phyloP scores from a whole-genome alignment of 1,140 invertebrate species.

The Macrobrachium rosenbergii region DNA sequence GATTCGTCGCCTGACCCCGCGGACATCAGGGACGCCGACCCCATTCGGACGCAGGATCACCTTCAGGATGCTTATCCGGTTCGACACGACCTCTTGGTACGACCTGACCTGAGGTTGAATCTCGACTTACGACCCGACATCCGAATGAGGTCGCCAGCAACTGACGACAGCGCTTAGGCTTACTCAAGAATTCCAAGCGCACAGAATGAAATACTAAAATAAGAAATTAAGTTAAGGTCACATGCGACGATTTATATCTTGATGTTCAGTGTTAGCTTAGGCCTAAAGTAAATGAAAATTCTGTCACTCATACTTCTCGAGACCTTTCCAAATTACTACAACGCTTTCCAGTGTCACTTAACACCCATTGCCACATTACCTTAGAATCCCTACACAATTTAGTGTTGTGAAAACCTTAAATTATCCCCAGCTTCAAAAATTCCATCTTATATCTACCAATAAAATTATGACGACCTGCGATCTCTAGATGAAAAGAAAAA shows the following conservation, averaged over 20 bases:
- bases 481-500: too few species aligned
- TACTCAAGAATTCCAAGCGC: background rate
- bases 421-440: too few species aligned
- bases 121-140: constrained; percentile 57
- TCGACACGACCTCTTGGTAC: constrained; percentile 55
- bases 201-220: too few species aligned
- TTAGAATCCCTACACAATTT: too few species aligned
- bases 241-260: background rate
- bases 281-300: too few species aligned
- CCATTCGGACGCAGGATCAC: constrained; percentile 31
- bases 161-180: constrained; percentile 56
- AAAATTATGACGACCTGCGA: too few species aligned
- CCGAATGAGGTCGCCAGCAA: constrained; percentile 55
- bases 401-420: too few species aligned
- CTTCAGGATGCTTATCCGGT: constrained; percentile 48
- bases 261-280: background rate
- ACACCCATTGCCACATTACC: too few species aligned
- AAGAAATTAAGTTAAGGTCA: background rate
- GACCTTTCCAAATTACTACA: too few species aligned
- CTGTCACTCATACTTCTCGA: too few species aligned
- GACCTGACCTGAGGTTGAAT: constrained; percentile 58
- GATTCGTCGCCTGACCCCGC: constrained; percentile 50
- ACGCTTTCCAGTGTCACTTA: too few species aligned
- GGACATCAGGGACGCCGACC: constrained; percentile 34
- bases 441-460: too few species aligned